Conservation (phyloP, 2,113 vertebrate species). For the Cygnus buccinator region DNA sequence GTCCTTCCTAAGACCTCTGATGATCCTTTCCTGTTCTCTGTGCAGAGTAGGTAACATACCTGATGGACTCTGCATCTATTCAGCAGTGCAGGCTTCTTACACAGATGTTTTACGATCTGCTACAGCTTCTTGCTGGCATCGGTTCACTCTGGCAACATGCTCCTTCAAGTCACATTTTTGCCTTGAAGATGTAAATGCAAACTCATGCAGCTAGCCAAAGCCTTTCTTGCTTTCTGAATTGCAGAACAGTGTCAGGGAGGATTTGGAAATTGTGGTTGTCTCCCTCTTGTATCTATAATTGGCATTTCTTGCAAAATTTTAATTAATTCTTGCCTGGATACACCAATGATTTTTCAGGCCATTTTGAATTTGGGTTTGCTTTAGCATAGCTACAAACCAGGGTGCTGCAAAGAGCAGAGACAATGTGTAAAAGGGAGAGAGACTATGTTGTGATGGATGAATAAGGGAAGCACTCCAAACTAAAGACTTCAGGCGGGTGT, state of each 20-base stretch:
- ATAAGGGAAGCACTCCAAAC: constrained; percentile 3
- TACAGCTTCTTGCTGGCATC: not conserved
- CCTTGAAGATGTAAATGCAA: not conserved
- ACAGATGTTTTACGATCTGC: not conserved
- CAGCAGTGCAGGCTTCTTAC: not conserved
- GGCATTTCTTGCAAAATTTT: not conserved
- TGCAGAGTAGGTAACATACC: not conserved
- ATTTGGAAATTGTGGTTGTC: not conserved
- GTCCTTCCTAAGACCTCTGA: not conserved
- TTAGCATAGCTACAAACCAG: not conserved
- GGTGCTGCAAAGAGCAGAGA: not conserved
- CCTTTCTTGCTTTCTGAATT: not conserved
- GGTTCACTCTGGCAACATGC: not conserved
- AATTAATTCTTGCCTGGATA: not conserved
- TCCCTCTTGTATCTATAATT: not conserved
- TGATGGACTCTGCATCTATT: not conserved
- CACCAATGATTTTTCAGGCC: not conserved
- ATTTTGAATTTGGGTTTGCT: not conserved
- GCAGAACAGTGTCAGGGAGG: not conserved
- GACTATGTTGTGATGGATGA: not conserved
- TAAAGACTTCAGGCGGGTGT: constrained; percentile 26
- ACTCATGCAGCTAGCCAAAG: not conserved
- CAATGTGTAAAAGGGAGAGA: rapidly evolving
- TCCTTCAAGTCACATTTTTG: not conserved
- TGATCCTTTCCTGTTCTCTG: not conserved